phyloP scores from a whole-genome alignment of 2,113 vertebrate genomes.

The Glaucomys volans region DNA sequence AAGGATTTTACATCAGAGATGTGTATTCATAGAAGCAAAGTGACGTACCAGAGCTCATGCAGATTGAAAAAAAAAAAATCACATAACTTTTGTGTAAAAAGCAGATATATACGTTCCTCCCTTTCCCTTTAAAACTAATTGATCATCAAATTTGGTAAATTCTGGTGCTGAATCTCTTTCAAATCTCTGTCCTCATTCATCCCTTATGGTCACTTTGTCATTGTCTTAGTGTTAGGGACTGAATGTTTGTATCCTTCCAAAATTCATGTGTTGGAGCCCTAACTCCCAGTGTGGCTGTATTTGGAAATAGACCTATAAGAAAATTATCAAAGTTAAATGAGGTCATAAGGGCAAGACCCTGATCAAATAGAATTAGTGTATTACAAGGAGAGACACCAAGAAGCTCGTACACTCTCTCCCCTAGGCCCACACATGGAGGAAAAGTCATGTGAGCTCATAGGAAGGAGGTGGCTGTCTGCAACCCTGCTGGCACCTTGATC shows the following conservation, averaged over 20 bases:
- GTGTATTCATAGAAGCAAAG: background rate
- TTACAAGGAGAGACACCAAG: background rate
- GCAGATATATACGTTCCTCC: background rate
- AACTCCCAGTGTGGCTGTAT: background rate
- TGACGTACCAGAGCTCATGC: constrained; percentile 21
- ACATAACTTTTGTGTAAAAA: background rate
- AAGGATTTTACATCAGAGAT: background rate
- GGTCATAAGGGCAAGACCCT: background rate
- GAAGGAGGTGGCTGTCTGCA: background rate
- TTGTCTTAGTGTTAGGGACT: background rate
- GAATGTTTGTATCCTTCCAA: background rate
- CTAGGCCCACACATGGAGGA: background rate
- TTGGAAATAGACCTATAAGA: background rate
- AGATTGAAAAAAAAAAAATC: constrained; percentile 3
- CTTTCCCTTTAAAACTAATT: background rate
- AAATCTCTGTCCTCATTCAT: constrained; percentile 29
- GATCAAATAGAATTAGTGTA: constrained; percentile 1
- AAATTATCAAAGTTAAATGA: constrained; percentile 31
- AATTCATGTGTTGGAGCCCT: background rate
- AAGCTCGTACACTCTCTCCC: background rate
- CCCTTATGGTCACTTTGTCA: background rate
- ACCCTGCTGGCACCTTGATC: background rate
- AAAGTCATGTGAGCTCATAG: background rate
- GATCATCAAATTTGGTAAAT: constrained; percentile 22
- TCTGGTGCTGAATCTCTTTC: background rate